These are phyloP conservation scores for Sericinus montela DNA, from an alignment of 2,888 invertebrate genomes.

Conservation along the genomic window DNA sequence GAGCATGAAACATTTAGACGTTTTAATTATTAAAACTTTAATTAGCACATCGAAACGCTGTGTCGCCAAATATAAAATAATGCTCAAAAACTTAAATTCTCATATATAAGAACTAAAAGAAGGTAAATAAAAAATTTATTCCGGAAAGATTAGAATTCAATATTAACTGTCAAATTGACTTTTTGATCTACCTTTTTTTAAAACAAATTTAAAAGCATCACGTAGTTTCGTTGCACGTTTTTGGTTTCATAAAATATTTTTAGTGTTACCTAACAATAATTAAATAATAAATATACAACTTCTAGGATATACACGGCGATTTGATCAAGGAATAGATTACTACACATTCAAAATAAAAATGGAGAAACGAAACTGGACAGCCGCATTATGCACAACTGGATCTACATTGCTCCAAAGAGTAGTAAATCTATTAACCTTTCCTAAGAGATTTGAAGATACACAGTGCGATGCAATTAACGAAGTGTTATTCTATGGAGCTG, in stretches of 20 bases:
- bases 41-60: neutral
- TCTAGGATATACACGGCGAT: too few species aligned
- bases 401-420: conserved; percentile 28
- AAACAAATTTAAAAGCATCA: neutral
- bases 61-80: conserved; percentile 2
- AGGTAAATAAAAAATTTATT: conserved; percentile 3
- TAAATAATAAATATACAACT: too few species aligned
- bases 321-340: too few species aligned
- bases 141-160: neutral
- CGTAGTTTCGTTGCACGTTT: conserved; percentile 3
- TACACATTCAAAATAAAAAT: conserved; percentile 17
- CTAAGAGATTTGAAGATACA: conserved; percentile 12
- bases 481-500: conserved; percentile 50
- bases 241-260: neutral
- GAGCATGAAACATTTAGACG: conserved; percentile 11
- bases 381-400: conserved; percentile 26
- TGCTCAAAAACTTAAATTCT: conserved; percentile 12
- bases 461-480: conserved; percentile 41
- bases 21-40: neutral
- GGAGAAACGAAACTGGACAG: conserved; percentile 31
- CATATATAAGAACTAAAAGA: neutral
- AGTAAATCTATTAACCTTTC: conserved; percentile 22
- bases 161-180: conserved; percentile 7
- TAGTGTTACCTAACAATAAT: too few species aligned
- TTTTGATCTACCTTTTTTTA: conserved; percentile 12